Evolutionary conservation across 2,888 invertebrate species (phyloP).

Genomic region (Eumacrocentrus americanus): DNA sequence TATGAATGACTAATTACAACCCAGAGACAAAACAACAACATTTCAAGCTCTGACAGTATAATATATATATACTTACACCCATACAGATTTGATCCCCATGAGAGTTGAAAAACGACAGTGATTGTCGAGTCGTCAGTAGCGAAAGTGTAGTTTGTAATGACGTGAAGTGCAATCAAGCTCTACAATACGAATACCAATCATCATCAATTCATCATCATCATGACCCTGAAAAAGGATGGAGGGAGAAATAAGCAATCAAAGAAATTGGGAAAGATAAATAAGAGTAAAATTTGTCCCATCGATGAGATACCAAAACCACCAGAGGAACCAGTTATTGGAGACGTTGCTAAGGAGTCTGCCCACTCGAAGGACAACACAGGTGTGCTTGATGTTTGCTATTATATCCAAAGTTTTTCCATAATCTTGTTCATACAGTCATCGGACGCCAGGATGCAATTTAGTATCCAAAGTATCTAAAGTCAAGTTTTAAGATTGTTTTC

Average conservation of each 20-base stretch:
- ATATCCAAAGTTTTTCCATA: too few relatives aligned
- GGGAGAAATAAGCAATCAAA: constrained; percentile 40
- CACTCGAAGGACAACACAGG: constrained; percentile 38
- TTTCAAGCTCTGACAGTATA: neutral
- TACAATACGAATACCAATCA: neutral
- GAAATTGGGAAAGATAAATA: constrained; percentile 38
- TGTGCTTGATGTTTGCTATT: constrained; percentile 29
- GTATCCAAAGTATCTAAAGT: too few relatives aligned
- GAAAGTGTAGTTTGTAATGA: constrained; percentile 3
- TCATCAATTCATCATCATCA: constrained; percentile 31
- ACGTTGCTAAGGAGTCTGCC: constrained; percentile 25
- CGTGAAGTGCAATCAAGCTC: neutral
- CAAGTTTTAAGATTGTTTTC: neutral
- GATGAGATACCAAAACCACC: constrained; percentile 33
- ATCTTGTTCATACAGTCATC: too few relatives aligned
- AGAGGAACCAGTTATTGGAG: constrained; percentile 22
- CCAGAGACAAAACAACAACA: constrained; percentile 8
- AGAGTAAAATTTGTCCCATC: constrained; percentile 27
- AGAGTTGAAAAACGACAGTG: neutral
- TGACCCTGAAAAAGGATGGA: constrained; percentile 47
- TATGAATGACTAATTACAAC: constrained; percentile 20
- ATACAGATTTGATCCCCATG: neutral
- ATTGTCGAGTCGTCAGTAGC: neutral
- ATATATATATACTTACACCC: neutral
- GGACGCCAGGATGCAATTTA: too few relatives aligned